Evolutionary conservation across 1,140 invertebrate genomes (phyloP).

Genomic region (Leptopilina clavipes): DNA sequence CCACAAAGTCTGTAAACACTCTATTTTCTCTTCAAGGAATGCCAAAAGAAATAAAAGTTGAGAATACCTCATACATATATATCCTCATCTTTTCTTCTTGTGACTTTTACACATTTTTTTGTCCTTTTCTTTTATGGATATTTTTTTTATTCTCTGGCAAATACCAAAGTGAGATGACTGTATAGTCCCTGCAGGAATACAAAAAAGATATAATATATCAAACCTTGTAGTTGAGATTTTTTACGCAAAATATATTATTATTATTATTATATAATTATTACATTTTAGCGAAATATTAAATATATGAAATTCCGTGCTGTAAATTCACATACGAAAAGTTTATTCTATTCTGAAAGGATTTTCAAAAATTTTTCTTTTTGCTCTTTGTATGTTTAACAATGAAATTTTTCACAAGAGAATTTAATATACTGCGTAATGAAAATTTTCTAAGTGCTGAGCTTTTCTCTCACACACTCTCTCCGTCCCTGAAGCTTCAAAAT

Average conservation of each 20-base stretch:
- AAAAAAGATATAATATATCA: background rate
- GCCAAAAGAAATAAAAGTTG: background rate
- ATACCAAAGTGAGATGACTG: background rate
- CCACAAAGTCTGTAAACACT: constrained; percentile 6
- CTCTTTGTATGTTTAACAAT: too few relatives aligned
- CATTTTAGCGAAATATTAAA: too few relatives aligned
- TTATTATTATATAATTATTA: too few relatives aligned
- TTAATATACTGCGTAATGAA: too few relatives aligned
- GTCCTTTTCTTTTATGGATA: background rate
- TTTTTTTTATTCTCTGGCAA: background rate
- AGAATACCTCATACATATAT: background rate
- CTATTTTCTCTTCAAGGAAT: background rate
- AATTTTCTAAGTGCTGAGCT: too few relatives aligned
- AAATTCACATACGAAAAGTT: too few relatives aligned
- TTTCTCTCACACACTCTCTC: too few relatives aligned
- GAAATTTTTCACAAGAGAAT: too few relatives aligned
- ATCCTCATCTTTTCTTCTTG: background rate
- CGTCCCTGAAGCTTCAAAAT: background rate
- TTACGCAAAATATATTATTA: too few relatives aligned
- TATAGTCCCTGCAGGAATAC: background rate
- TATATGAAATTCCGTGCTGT: too few relatives aligned
- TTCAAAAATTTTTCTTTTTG: too few relatives aligned
- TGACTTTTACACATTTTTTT: background rate
- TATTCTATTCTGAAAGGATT: too few relatives aligned
- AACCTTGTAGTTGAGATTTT: background rate